Base-by-base conservation (phyloP, 2,888 invertebrate genomes). In the Lacanobia oleracea region DNA sequence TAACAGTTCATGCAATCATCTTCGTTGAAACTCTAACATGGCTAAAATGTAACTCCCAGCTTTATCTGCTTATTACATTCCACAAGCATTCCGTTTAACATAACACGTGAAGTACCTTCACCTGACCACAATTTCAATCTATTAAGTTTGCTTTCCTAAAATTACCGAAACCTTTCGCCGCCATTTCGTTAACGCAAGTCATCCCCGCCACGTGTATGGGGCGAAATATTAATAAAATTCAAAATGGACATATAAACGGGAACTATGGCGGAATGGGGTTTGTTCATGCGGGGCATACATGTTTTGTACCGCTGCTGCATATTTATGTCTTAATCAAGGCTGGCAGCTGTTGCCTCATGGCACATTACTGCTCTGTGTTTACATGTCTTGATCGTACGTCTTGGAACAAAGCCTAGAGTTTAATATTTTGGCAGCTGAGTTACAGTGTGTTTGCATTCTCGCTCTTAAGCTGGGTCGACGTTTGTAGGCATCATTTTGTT, bases 251-350 rank as follows among this genome's bases (percentile, higher is more conserved):
- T 84, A 80, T 85, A 82, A 86, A 79, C 74, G 82, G 72, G 60
- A 88, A 87, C 86, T 86, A 88, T 86, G 79, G 77, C 67, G 76
- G 68, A 80, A 82, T 83, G 82, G 81, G 76, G 84, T 81, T 79
- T 74, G 81, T 83, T 84, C 77, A 80, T 79, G 84, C 77, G 75
- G 21, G 63, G 75, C 82, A 82, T 85, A 89, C 86, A 83, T 87
- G 87, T 86, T 86, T 86, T 87, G 88, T 88, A 90, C 88, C 79
- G 86, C 72, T 75, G 86, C 87, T 90, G 91, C 91, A 91, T 91
- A 90, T 91, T 91, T 91, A 91, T 90, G 86, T 86, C 88, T 90
- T 91, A 91, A 91, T 91, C 91, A 91, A 90, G 88, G 71, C 81
- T 82, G 86, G 81, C 91, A 91, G 90, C 90, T 91, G 91, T 90